phyloP scores from a whole-genome alignment of 2,888 invertebrate species.

The Drosophila mimica region DNA sequence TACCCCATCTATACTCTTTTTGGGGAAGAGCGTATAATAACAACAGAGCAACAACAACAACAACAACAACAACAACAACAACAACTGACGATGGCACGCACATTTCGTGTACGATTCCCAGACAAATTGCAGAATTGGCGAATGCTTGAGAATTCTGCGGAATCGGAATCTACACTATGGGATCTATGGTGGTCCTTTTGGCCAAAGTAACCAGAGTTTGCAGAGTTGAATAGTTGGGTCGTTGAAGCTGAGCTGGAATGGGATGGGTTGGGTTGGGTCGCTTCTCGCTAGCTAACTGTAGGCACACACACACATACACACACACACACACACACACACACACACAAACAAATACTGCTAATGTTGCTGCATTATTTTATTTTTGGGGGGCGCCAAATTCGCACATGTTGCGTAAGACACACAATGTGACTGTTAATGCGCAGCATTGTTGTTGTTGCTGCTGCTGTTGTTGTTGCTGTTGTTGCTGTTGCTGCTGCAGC shows the following conservation, averaged over 20 bases:
- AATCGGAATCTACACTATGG: constrained; percentile 64
- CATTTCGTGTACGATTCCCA: constrained; percentile 78
- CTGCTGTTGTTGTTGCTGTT: constrained; percentile 15
- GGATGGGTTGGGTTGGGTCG: constrained; percentile 2
- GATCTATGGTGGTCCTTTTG: constrained; percentile 69
- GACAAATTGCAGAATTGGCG: constrained; percentile 80
- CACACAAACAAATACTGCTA: not conserved
- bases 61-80: constrained; percentile 4
- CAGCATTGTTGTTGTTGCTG: constrained; percentile 30
- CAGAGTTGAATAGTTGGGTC: constrained; percentile 6
- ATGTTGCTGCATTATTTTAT: constrained; percentile 1
- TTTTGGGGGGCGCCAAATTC: constrained; percentile 43
- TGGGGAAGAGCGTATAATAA: constrained; percentile 19
- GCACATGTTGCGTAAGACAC: constrained; percentile 59
- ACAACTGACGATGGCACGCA: constrained; percentile 69
- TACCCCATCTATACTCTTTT: not conserved
- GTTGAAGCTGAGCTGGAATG: constrained; percentile 1
- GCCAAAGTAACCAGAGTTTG: constrained; percentile 17
- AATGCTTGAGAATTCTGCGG: constrained; percentile 74
- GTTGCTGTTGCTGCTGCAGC: constrained; percentile 12
- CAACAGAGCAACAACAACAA: constrained; percentile 29
- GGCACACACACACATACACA: not conserved
- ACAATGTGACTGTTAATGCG: constrained; percentile 25
- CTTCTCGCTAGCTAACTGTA: not conserved
- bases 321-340: not conserved